Evolutionary conservation across 2,797 vertebrate species (phyloP), one percentile per base, ranked within the genome.

Genomic region (Anniella stebbinsi): DNA sequence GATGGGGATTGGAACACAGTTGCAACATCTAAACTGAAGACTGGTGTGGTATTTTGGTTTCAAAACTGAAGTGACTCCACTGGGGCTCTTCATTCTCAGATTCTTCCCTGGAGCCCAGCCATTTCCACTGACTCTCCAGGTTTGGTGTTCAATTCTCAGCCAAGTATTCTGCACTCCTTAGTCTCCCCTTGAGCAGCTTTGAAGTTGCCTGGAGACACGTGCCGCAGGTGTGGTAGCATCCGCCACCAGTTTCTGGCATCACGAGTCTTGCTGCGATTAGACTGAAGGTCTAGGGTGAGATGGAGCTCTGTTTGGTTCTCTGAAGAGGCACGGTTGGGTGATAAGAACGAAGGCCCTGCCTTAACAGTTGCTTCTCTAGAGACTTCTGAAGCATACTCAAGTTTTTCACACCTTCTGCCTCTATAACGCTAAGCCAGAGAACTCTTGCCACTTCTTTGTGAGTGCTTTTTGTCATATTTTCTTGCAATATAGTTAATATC

Each of bases 111-210:
- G 33, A 18, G 18, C 28, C 36, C 6, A 54, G 45, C 54, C 25
- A 54, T 88, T 73, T 82, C 51, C 67, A 60, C 10, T 11, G 67
- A 60, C 18, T 41, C 45, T 54, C 73, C 57, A 72, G 25, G 8
- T 85, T 45, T 80, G 63, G 38, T 86, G 38, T 63, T 82, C 48
- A 76, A 70, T 78, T 85, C 36, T 3, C 30, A 78, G 72, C 72
- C 41, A 76, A 51, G 70, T 36, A 5, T 84, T 84, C 57, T 76
- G 69, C 17, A 54, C 6, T 67, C n/a, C 60, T 89, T 33, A 78
- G 13, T 84, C 38, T 89, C 81, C 33, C 41, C n/a, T 89, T 77
- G 82, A 70, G 28, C 60, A 67, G n/a, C 48, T 80, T 18, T 87
- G 63, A 84, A 38, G 48, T 75, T 77, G 77, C 41, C 60, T 85